These are phyloP conservation scores for Phengaris alcon DNA, from an alignment of 2,888 invertebrate species.

Conservation along the genomic window DNA sequence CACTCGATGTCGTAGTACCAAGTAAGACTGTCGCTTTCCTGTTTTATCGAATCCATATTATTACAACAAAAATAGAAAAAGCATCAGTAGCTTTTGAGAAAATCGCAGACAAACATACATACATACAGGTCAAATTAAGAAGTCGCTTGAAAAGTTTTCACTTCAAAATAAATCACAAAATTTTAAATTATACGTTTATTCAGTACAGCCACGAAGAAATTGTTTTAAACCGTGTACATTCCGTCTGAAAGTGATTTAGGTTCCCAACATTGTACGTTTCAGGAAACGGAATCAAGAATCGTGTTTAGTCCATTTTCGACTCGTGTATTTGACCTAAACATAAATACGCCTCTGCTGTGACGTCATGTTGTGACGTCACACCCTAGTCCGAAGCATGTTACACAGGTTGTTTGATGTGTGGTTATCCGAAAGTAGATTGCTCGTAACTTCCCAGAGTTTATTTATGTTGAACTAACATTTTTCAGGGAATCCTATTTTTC, in stretches of 20 bases:
- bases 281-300: conserved; percentile 10
- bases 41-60: no score
- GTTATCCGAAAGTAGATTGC: not conserved
- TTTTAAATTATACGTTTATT: no score
- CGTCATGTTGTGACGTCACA: not conserved
- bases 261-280: not conserved
- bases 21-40: no score
- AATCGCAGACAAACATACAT: no score
- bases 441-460: not conserved
- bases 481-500: no score
- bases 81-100: no score
- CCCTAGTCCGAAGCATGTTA: not conserved
- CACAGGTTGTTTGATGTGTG: not conserved
- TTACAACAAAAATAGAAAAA: no score
- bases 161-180: no score
- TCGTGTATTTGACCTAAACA: conserved; percentile 15
- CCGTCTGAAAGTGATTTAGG: conserved; percentile 10
- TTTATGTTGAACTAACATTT: not conserved
- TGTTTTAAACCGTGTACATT: conserved; percentile 12
- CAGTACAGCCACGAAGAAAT: not conserved
- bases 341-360: not conserved
- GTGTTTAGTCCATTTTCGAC: conserved; percentile 12
- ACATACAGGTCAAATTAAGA: no score
- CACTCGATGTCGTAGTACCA: no score
- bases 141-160: no score